phyloP scores from a whole-genome alignment of 2,797 vertebrate genomes.

The Borostomias antarcticus region DNA sequence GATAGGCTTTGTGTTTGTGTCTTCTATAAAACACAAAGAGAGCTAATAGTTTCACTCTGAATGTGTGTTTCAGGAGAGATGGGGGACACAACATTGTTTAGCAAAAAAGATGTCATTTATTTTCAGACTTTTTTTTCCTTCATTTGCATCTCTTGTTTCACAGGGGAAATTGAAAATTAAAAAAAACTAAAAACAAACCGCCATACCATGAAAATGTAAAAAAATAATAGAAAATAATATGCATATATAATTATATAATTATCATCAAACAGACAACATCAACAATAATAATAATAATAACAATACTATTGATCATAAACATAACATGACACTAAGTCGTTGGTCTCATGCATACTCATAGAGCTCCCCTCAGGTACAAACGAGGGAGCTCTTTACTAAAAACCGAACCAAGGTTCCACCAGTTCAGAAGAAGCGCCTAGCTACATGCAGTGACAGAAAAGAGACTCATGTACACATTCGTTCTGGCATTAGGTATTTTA shows the following conservation, averaged over 20 bases:
- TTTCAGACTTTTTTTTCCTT: constrained; percentile 78
- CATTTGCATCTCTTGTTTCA: constrained; percentile 82
- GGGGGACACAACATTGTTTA: constrained; percentile 53
- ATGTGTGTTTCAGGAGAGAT: constrained; percentile 63
- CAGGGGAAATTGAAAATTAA: constrained; percentile 79
- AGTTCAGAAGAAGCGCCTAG: constrained; percentile 78
- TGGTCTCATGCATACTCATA: constrained; percentile 81
- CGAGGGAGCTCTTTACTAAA: constrained; percentile 76
- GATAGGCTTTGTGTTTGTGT: constrained; percentile 79
- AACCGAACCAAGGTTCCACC: constrained; percentile 79
- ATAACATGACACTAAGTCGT: constrained; percentile 76
- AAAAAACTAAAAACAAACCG: constrained; percentile 74
- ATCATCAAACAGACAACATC: constrained; percentile 84
- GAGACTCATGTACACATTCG: constrained; percentile 81
- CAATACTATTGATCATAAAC: constrained; percentile 77
- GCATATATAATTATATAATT: constrained; percentile 86
- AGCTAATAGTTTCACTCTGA: constrained; percentile 61
- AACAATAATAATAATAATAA: constrained; percentile 74
- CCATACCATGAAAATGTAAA: constrained; percentile 87
- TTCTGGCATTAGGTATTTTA: constrained; percentile 78
- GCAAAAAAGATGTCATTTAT: constrained; percentile 84
- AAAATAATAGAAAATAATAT: constrained; percentile 88
- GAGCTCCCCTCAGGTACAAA: constrained; percentile 73
- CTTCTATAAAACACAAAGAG: constrained; percentile 74
- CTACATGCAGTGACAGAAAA: constrained; percentile 86